A percentile compares a stretch with the other conserved stretches of the same genome.
phyloP scores from a whole-genome alignment of 2,113 vertebrate genomes.

The Saccopteryx bilineata region DNA sequence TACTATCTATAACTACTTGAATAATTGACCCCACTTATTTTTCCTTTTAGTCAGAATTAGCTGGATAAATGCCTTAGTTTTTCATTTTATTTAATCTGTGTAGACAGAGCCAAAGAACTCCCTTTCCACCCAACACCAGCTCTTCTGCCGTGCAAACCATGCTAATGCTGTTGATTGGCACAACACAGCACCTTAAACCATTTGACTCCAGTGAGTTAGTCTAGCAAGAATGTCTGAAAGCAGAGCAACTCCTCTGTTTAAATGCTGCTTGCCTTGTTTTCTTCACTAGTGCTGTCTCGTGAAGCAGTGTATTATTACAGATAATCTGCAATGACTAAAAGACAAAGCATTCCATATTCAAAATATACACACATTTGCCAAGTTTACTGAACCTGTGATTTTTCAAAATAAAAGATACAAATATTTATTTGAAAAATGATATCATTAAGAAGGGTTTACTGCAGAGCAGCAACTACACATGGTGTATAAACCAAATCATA shows the following conservation, averaged over 20 bases:
- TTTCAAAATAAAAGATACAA: conserved; percentile 82
- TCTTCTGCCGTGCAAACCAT: neutral
- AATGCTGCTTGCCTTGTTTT: conserved; percentile 55
- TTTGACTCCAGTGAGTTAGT: conserved; percentile 73
- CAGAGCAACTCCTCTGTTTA: conserved; percentile 58
- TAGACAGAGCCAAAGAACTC: conserved; percentile 35
- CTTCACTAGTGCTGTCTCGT: conserved; percentile 53
- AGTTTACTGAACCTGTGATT: conserved; percentile 79
- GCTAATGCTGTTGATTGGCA: conserved; percentile 65
- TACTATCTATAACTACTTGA: conserved; percentile 16
- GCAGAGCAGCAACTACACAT: conserved; percentile 10
- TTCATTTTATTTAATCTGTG: conserved; percentile 62
- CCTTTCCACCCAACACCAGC: neutral
- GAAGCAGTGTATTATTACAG: conserved; percentile 69
- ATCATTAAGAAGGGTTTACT: conserved; percentile 77
- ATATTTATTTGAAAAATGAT: conserved; percentile 84
- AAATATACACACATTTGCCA: conserved; percentile 79
- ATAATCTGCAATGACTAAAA: conserved; percentile 81
- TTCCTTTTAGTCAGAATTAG: conserved; percentile 46
- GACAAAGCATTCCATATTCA: conserved; percentile 64
- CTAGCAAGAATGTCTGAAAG: conserved; percentile 65
- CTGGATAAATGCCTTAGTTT: conserved; percentile 58
- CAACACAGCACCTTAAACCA: conserved; percentile 67
- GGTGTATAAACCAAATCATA: conserved; percentile 44
- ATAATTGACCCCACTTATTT: conserved; percentile 42